Percentiles rank a stretch among this genome's conserved stretches.
Conservation (phyloP, 1,140 invertebrate genomes). For the Pteromalus puparum region DNA sequence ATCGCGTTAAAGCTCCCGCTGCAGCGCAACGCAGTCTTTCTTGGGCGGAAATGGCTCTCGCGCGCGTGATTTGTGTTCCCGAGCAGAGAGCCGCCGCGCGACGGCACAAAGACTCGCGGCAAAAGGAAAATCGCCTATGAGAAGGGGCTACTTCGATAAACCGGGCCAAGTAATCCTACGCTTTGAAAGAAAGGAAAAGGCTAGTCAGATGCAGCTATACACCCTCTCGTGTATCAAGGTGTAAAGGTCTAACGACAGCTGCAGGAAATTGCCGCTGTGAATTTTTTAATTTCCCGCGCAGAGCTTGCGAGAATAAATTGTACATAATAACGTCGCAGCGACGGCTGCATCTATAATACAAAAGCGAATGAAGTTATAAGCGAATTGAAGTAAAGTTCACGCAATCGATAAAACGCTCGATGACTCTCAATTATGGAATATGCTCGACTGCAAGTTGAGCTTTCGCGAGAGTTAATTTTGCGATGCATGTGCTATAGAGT, state of each 20-base stretch:
- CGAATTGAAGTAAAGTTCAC: not conserved
- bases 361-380: not conserved
- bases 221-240: too few species aligned
- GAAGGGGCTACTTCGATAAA: not conserved
- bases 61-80: not conserved
- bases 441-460: not conserved
- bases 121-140: not conserved
- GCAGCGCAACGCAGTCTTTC: not conserved
- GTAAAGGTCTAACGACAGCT: too few species aligned
- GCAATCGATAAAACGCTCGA: conserved; percentile 20
- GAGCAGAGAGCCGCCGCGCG: not conserved
- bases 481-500: not conserved
- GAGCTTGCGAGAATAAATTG: conserved; percentile 11
- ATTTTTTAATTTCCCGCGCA: not conserved
- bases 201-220: not conserved
- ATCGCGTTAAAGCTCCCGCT: not conserved
- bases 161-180: not conserved
- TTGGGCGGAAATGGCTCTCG: not conserved
- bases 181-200: not conserved
- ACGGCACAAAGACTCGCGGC: not conserved
- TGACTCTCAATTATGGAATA: conserved; percentile 33
- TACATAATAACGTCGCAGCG: not conserved
- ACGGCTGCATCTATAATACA: not conserved
- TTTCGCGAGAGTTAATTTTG: not conserved
- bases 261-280: too few species aligned